Evolutionary conservation across 2,113 vertebrate genomes (phyloP), one percentile per base, ranked within the genome.

Genomic region (Boleophthalmus pectinirostris): DNA sequence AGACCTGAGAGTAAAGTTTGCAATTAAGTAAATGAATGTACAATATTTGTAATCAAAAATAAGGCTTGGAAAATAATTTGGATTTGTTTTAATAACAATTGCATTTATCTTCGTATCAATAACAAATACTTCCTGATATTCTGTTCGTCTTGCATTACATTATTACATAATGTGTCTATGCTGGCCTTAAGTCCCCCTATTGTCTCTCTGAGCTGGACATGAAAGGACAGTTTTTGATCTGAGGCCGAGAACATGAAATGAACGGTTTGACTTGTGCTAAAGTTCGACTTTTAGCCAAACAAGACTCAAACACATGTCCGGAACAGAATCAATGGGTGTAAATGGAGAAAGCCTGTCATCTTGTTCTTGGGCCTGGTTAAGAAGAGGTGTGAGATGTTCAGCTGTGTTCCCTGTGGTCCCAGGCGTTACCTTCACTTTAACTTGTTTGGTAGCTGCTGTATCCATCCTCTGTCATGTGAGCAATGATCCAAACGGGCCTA

Each of bases 321-420:
- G 60, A 84, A 84, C 80, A 85, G 89, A 92, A 93, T 94, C 91
- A 89, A 91, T 93, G 82, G 68, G 82, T 82, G 85, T 86, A 93
- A 94, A 94, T 93, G 92, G 92, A 93, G 80, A 91, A 94, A 90
- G 83, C 89, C 76, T 94, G 93, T 94, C 74, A 49, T 75, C 80
- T 85, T 89, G 87, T 91, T 84, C 66, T 58, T 58, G 51, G 85
- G n/a, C 56, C 71, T 87, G 80, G 73, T 84, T 69, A 81, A 79
- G 66, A 75, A 68, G 85, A 85, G 81, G 86, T 89, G 89, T 86
- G 75, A 85, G 85, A 88, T 90, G 89, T 92, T 88, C 82, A 33
- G 78, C 35, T 4, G n/a, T 64, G 63, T 69, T 92, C 92, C 91
- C 91, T 58, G 74, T 79, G 84, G 92, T 80, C 73, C 63, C 33